Base-by-base conservation (phyloP, 1,140 invertebrate species). In the Cylas formicarius region DNA sequence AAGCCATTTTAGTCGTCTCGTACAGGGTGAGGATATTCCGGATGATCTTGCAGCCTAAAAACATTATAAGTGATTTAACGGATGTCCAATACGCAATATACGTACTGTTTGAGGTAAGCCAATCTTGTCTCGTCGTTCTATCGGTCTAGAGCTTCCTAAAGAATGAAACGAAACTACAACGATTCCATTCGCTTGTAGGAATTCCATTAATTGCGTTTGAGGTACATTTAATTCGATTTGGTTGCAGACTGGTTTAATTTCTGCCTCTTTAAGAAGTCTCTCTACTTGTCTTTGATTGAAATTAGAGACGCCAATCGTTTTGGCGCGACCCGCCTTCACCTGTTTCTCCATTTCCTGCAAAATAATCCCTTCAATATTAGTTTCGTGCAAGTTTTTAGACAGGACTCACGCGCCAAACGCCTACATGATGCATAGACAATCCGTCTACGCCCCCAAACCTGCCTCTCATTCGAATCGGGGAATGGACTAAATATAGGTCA, bases 211-310 rank as follows among this genome's bases (percentile, higher is more conserved):
- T 18, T 77, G 69, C 10, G 73, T 72, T 65, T 94, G 89, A 60
- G 90, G 87, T 0, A 81, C 78, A 60, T 93, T 87, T 18, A 86
- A 67, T 61, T 93, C 89, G 18, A 91, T 70, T 71, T 89, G 77
- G 18, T 85, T 66, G 58, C 80, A 82, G 36, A 76, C 76, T 1
- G 84, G 84, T 45, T 76, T 77, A 16, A 86, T 75, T 44, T 70
- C 69, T 18, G 77, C 71, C 42, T 73, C 74, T 29, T 80, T 72
- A 27, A 78, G 68, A 34, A 86, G 72, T 16, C 71, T 69, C 32
- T 70, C 53, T 38, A 86, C 73, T 67, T 86, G 83, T 10, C 66
- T 50, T 42, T 77, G 67, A 56, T 81, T 86, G 52, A 86, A 88
- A 55, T 87, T 87, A 7, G 84, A 86, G 4, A 88, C 50, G 3